phyloP scores from a whole-genome alignment of 2,113 vertebrate genomes.

The Scomber scombrus region DNA sequence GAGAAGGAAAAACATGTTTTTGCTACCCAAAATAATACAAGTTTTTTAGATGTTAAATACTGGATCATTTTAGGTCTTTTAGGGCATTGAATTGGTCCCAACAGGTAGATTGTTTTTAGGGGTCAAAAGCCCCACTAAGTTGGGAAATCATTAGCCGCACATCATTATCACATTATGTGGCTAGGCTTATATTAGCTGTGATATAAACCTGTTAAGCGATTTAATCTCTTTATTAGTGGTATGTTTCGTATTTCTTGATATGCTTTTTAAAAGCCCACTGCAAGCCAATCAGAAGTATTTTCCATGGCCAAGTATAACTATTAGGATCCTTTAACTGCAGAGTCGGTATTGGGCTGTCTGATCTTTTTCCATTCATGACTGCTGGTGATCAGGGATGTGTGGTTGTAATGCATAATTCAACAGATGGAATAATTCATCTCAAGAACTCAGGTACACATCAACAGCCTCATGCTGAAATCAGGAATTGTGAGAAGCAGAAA shows the following conservation, averaged over 20 bases:
- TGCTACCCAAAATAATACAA: too few relatives aligned
- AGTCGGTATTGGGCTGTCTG: neutral
- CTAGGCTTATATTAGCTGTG: neutral
- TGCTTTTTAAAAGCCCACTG: neutral
- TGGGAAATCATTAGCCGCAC: neutral
- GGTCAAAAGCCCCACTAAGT: too few relatives aligned
- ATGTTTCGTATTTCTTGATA: neutral
- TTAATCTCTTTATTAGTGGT: neutral
- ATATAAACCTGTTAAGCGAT: neutral
- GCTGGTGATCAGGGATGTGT: conserved; percentile 18
- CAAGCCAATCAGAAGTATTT: neutral
- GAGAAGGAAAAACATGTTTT: too few relatives aligned
- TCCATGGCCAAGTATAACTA: neutral
- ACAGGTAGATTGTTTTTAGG: neutral
- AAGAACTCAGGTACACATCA: conserved; percentile 2
- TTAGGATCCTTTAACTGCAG: too few relatives aligned
- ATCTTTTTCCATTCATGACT: neutral
- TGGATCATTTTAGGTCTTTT: too few relatives aligned
- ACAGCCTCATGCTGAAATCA: neutral
- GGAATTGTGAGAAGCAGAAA: neutral
- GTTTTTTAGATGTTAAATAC: too few relatives aligned
- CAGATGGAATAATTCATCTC: conserved; percentile 10
- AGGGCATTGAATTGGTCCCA: too few relatives aligned
- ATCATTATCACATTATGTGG: neutral
- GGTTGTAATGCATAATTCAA: conserved; percentile 21